Evolutionary conservation across 2,797 vertebrate species (phyloP), one percentile per base, ranked within the genome.

Genomic region (Dicrostonyx torquatus): DNA sequence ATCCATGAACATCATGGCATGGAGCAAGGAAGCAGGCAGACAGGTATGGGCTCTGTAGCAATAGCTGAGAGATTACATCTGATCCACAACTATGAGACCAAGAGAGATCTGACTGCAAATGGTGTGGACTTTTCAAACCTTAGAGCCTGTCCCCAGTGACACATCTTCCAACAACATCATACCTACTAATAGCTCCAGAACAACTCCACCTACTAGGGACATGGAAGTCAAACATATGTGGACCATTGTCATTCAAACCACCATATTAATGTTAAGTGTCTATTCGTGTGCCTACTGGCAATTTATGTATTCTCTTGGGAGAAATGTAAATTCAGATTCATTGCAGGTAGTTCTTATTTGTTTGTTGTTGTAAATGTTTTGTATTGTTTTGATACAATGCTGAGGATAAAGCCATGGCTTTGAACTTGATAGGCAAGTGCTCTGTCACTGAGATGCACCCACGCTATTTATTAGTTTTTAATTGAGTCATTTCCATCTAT

Each of bases 291-390:
- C 37, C 26, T 82, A 43, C 1, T 43, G 0, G 7, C 20, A 24
- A 91, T 91, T 89, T 85, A 37, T 72, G 66, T 86, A 37, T 82
- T 53, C 90, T 93, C 58, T 93, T 92, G 79, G 50, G 73, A 31
- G 45, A 86, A 76, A 76, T 53, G 13, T 83, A 31, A 89, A 37
- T 43, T 96, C 77, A 84, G 31, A 29, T 6, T 8, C 48, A 26
- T 70, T 29, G 20, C 17, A 26, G 12, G 48, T 70, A 70, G 48
- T 17, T 70, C 5, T 85, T 50, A n/a, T 84, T 45, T 66, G 20
- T 79, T 79, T 31, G 43, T 17, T 76, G 29, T 40, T 75, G 12
- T 43, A 13, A 13, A 26, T 45, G 24, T 34, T 34, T 20, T 78
- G 48, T n/a, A 53, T 78, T n/a, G 10, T 55, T 55, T 55, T 50